Evolutionary conservation across 2,797 vertebrate genomes (phyloP).

Genomic region (Mormyrops boulengeri): DNA sequence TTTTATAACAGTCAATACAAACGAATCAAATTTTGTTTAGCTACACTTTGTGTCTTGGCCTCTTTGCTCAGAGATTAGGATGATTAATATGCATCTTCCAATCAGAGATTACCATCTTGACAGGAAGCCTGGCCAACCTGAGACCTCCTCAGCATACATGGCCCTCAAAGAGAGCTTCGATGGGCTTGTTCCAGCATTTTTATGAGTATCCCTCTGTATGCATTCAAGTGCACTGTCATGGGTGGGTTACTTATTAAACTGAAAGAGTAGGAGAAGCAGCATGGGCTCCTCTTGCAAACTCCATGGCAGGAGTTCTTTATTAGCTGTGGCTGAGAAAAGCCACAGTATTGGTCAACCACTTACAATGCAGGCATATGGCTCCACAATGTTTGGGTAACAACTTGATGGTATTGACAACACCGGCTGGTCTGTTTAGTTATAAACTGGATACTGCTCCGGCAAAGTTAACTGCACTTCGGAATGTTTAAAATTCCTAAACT

Average conservation of each 20-base stretch:
- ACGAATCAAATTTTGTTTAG: background rate
- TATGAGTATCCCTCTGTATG: background rate
- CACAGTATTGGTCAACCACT: background rate
- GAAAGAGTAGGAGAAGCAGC: background rate
- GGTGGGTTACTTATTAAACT: slow-evolving; percentile 4
- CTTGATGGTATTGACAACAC: background rate
- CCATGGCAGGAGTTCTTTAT: background rate
- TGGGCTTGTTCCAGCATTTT: background rate
- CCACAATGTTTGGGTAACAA: background rate
- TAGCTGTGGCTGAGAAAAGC: background rate
- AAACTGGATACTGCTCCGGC: background rate
- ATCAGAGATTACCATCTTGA: background rate
- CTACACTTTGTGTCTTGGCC: background rate
- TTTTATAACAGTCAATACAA: background rate
- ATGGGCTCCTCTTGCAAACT: background rate
- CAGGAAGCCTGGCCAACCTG: background rate
- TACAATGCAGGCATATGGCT: background rate
- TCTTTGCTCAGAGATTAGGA: background rate
- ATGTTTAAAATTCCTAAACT: background rate
- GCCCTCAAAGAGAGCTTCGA: background rate
- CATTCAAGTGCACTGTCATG: background rate
- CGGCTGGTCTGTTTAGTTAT: background rate
- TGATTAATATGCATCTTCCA: background rate
- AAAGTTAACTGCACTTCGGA: background rate
- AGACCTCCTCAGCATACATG: background rate